Evolutionary conservation across 2,797 vertebrate genomes (phyloP).

Genomic region (Catostomus latipinnis): DNA sequence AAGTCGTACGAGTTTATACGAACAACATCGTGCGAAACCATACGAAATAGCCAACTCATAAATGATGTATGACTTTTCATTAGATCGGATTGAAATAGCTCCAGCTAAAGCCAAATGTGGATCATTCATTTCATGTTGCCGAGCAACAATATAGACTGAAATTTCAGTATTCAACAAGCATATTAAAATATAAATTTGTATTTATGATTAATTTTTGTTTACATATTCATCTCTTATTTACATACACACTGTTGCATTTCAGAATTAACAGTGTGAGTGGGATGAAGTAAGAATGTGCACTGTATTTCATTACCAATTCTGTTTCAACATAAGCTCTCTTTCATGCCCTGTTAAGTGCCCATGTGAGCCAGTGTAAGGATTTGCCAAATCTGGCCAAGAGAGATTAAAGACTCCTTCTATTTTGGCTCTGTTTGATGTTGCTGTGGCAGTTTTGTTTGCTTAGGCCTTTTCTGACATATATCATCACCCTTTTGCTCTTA

Average conservation of each 20-base stretch:
- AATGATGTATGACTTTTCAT: too few relatives aligned
- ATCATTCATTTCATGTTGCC: too few relatives aligned
- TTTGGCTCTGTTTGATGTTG: slow-evolving; percentile 58
- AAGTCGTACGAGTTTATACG: too few relatives aligned
- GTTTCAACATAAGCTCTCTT: slow-evolving; percentile 59
- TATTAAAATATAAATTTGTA: too few relatives aligned
- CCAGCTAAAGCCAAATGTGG: too few relatives aligned
- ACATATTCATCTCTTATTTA: too few relatives aligned
- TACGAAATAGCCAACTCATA: too few relatives aligned
- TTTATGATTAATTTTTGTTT: too few relatives aligned
- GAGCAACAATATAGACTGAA: too few relatives aligned
- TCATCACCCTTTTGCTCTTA: slow-evolving; percentile 20
- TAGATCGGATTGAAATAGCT: too few relatives aligned
- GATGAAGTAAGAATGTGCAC: slow-evolving; percentile 23
- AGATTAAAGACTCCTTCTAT: slow-evolving; percentile 53
- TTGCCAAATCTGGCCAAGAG: slow-evolving; percentile 45
- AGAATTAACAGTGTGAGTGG: slow-evolving; percentile 31
- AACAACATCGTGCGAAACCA: too few relatives aligned
- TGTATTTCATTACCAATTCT: slow-evolving; percentile 54
- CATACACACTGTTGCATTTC: slow-evolving; percentile 10
- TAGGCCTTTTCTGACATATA: slow-evolving; percentile 50
- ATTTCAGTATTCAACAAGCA: too few relatives aligned
- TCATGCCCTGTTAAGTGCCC: slow-evolving; percentile 52
- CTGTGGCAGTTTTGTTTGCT: slow-evolving; percentile 29
- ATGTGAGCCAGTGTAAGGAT: slow-evolving; percentile 47